Percentiles rank a stretch among this genome's conserved stretches.
Conservation (phyloP, 2,888 invertebrate species). For the Acrocyrtus sp. region DNA sequence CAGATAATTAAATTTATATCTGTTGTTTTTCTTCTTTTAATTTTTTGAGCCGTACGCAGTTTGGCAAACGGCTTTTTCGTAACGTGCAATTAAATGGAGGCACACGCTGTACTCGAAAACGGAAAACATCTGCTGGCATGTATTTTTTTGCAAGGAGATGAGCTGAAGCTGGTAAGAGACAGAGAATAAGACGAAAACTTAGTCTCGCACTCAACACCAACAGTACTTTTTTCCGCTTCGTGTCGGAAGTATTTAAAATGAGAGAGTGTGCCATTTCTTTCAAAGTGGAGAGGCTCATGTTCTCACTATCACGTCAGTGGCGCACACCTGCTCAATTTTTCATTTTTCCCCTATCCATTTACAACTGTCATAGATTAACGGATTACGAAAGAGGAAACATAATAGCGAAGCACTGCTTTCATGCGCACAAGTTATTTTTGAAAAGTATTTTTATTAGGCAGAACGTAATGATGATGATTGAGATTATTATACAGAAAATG, state of each 20-base stretch:
- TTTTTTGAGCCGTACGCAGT: constrained; percentile 24
- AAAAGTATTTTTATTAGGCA: no score
- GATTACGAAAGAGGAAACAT: not conserved
- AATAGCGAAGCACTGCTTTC: no score
- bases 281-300: constrained; percentile 30
- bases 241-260: constrained; percentile 19
- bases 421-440: no score
- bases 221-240: constrained; percentile 27
- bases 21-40: constrained; percentile 36
- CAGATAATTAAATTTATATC: constrained; percentile 56
- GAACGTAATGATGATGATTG: no score
- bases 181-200: no score
- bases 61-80: constrained; percentile 51
- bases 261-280: constrained; percentile 16
- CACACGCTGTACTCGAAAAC: constrained; percentile 36
- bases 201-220: constrained; percentile 39
- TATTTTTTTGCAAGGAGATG: no score
- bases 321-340: constrained; percentile 53
- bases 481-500: no score
- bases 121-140: constrained; percentile 42
- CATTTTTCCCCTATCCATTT: constrained; percentile 30
- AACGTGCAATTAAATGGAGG: constrained; percentile 53
- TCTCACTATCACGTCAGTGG: constrained; percentile 49
- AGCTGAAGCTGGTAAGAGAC: no score
- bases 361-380: not conserved